These are phyloP conservation scores for Anarsia innoxiella DNA, from an alignment of 2,888 invertebrate genomes.

Conservation along the genomic window DNA sequence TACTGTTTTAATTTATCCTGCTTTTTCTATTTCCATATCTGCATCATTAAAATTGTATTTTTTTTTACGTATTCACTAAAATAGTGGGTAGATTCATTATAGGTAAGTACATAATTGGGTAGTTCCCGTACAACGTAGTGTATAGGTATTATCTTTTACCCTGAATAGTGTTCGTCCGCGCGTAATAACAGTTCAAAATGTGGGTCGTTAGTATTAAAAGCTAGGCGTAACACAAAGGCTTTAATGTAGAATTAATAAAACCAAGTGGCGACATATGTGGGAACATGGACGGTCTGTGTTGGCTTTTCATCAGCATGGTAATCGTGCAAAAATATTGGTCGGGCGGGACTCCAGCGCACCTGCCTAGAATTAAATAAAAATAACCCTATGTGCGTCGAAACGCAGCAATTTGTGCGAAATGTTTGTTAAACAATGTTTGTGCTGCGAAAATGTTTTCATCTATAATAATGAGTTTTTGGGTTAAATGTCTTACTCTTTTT, in stretches of 20 bases:
- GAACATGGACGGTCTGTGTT: constrained; percentile 51
- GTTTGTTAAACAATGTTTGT: constrained; percentile 48
- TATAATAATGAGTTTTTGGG: too few species aligned
- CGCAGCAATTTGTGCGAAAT: constrained; percentile 50
- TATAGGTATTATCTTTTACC: too few species aligned
- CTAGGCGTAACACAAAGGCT: constrained; percentile 30
- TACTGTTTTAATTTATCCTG: too few species aligned
- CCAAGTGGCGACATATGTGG: constrained; percentile 33
- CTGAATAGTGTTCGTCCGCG: too few species aligned
- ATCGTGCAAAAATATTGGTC: constrained; percentile 70
- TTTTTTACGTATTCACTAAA: too few species aligned
- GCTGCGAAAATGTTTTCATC: too few species aligned
- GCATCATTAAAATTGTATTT: too few species aligned
- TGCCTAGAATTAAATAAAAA: constrained; percentile 73
- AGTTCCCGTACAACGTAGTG: too few species aligned
- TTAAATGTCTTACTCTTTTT: too few species aligned
- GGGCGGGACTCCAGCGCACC: constrained; percentile 53
- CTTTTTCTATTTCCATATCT: too few species aligned
- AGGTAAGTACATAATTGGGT: too few species aligned
- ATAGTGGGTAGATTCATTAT: too few species aligned
- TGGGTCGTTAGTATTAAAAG: constrained; percentile 5
- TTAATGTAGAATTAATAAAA: constrained; percentile 45
- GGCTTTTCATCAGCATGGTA: constrained; percentile 73
- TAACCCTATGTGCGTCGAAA: constrained; percentile 55
- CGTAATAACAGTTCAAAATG: constrained; percentile 4